Base-by-base conservation (phyloP, 2,888 invertebrate genomes). In the Epirrhoe alternata region DNA sequence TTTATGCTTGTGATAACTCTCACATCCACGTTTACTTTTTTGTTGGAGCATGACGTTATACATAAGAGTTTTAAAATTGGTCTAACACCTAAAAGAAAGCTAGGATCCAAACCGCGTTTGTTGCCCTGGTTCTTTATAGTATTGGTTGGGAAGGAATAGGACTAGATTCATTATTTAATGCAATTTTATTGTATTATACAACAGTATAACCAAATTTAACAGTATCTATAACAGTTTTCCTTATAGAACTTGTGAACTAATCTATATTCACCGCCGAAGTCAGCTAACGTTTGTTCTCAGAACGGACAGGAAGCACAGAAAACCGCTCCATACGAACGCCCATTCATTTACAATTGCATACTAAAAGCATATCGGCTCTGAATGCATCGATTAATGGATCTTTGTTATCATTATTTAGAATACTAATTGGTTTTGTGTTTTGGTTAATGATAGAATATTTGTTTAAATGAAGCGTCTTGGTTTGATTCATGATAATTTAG, bases 281-380 rank as follows among this genome's bases (percentile, higher is more conserved):
- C 55, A 67, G 64, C 55, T 64, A 60, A 72, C 76, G 73, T 75
- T 68, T 70, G 76, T 84, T 82, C 84, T 78, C 60, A 67, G 83
- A 83, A 86, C 64, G 66, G 73, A 75, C 86, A 86, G 86, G 86
- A 86, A 84, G 78, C 76, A 70, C 73, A 75, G 71, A 78, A 77
- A 62, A 75, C 74, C 66, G 70, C 76, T 77, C 73, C 72, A 74
- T 74, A 74, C 70, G 74, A 71, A 75, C 69, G 69, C 73, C 71
- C 73, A 77, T 75, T 74, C 72, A 80, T 77, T 80, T 77, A 76
- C 73, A 67, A 75, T 74, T 69, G 72, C 73, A 72, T 71, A 76
- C 74, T 76, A 77, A 79, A 80, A 76, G 73, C 76, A 77, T 76
- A 73, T 61, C 66, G 61, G 65, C 74, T 70, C 68, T 71, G 66